phyloP scores from a whole-genome alignment of 2,888 invertebrate genomes.

The Pseudoips prasinana region DNA sequence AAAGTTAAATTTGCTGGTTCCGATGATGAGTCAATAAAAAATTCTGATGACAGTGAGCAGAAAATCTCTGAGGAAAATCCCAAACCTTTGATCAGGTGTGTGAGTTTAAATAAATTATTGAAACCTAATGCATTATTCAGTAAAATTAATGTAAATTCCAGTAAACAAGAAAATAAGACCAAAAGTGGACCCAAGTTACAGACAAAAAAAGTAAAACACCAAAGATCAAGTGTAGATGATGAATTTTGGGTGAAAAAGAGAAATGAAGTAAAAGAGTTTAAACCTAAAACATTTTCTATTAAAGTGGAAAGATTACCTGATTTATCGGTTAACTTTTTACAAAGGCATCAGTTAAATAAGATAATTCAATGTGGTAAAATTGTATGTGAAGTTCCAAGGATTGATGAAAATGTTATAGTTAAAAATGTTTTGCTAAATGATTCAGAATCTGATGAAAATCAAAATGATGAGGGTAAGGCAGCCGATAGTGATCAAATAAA shows the following conservation, averaged over 20 bases:
- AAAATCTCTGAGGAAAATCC: slow-evolving; percentile 12
- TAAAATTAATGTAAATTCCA: slow-evolving; percentile 2
- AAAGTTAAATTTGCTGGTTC: slow-evolving; percentile 12
- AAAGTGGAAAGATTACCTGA: slow-evolving; percentile 48
- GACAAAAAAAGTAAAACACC: slow-evolving; percentile 8
- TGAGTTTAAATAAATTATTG: slow-evolving; percentile 61
- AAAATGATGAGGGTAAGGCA: too few species aligned
- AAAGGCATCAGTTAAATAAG: slow-evolving; percentile 43
- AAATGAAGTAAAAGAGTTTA: slow-evolving; percentile 54
- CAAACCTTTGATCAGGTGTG: slow-evolving; percentile 65
- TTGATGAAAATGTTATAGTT: slow-evolving; percentile 25
- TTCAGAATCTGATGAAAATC: slow-evolving; percentile 12
- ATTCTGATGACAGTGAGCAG: slow-evolving; percentile 11
- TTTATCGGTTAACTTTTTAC: slow-evolving; percentile 45
- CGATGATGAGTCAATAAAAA: not conserved
- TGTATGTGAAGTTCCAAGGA: slow-evolving; percentile 39
- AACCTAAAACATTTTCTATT: slow-evolving; percentile 52
- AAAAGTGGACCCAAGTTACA: not conserved
- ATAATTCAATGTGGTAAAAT: slow-evolving; percentile 42
- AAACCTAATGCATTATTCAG: slow-evolving; percentile 47
- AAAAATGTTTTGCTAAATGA: slow-evolving; percentile 41
- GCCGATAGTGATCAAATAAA: too few species aligned
- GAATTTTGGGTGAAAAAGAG: slow-evolving; percentile 42
- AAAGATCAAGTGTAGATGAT: slow-evolving; percentile 16
- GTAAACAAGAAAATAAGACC: slow-evolving; percentile 7